Evolutionary conservation across 1,140 invertebrate species (phyloP).

Genomic region (Antheraea pernyi): DNA sequence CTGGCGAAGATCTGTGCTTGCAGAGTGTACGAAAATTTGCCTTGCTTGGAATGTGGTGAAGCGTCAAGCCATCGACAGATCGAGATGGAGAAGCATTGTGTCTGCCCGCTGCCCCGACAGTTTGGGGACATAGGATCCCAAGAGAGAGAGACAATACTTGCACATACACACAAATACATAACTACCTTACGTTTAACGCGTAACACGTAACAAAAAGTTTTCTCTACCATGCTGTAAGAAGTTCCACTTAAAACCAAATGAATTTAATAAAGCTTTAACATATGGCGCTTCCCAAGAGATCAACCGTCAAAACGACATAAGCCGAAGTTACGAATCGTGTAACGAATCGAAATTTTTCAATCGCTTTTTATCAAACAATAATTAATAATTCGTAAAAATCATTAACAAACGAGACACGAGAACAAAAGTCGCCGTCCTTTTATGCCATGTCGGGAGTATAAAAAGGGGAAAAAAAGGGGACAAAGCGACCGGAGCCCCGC

Average conservation of each 20-base stretch:
- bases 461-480: constrained; percentile 60
- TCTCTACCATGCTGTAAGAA: no score
- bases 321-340: constrained; percentile 46
- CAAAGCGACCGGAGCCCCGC: constrained; percentile 41
- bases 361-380: constrained; percentile 61
- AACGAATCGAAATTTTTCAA: constrained; percentile 68
- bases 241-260: not conserved
- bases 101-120: no score
- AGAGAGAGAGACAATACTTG: no score
- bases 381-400: constrained; percentile 77
- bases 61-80: no score
- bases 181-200: no score
- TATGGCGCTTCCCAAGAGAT: not conserved
- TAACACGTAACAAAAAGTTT: no score
- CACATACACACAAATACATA: no score
- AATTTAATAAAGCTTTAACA: not conserved
- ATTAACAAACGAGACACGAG: constrained; percentile 70
- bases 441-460: constrained; percentile 51
- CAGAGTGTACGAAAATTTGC: no score
- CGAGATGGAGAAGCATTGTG: no score
- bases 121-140: no score
- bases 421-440: constrained; percentile 72
- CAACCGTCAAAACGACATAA: not conserved
- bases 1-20: no score
- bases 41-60: no score